Base-by-base conservation (phyloP, 2,888 invertebrate species). In the Archips xylosteana region DNA sequence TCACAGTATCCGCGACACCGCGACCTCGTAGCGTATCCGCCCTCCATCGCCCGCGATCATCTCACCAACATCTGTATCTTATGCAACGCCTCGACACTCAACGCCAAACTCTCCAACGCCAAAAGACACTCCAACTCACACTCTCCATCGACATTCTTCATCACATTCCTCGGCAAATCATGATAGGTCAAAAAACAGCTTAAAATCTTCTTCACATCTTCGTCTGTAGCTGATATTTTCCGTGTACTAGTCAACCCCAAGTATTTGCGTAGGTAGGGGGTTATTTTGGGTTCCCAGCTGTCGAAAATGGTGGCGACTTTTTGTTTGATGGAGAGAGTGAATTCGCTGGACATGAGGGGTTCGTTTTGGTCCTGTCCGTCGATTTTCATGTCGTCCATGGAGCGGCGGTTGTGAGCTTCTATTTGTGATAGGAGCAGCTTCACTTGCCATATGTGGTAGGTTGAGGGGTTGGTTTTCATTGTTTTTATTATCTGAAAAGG, bases 371-470 rank as follows among this genome's bases (percentile, higher is more conserved):
- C 91, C 5, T 85, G 84, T 0, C 86, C 91, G 79, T 92, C 93
- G 0, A 91, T 76, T 3, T 82, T 83, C 91, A 90, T 92, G 51
- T 89, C 89, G 75, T 79, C 79, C 39, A 83, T 78, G 0, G 80
- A 49, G 3, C 80, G 82, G 6, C 75, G 79, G 81, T 87, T 85
- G 87, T 91, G 83, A 78, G 87, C 85, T 78, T 94, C 86, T 6
- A 95, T 92, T 78, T 96, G 96, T 0, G 96, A 94, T 2, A 95
- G 95, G 4, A 96, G 92, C 0, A 97, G 91, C 84, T 97, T 97
- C 62, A 97, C 95, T 86, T 98, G 97, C 97, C 97, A 97, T 32
- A 97, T 91, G 81, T 96, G 95, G 81, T 95, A 90, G 0, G 95
- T 87, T 3, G 90, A 95, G 0, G 96, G 95, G 15, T 94, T 88